These are phyloP conservation scores for Mormyrus lacerda DNA, from an alignment of 2,113 vertebrate species.

Conservation along the genomic window DNA sequence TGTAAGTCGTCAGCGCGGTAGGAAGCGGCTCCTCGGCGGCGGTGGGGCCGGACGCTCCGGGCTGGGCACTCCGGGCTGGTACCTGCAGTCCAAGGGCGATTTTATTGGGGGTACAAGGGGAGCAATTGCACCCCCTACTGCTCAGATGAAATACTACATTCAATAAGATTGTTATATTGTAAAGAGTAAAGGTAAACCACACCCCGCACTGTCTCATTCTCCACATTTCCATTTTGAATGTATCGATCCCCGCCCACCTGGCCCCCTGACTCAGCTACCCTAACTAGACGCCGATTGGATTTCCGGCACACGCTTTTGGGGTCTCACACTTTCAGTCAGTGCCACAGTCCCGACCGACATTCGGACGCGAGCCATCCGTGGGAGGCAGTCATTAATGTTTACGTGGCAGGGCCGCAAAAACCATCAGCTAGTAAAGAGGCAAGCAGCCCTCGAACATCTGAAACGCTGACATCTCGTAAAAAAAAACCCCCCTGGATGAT, in stretches of 20 bases:
- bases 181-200: background rate
- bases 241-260: background rate
- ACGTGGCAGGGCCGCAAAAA: background rate
- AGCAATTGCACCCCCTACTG: background rate
- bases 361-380: background rate
- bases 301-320: background rate
- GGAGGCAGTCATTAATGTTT: constrained; percentile 20
- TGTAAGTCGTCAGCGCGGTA: constrained; percentile 55
- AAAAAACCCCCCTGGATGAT: background rate
- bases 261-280: background rate
- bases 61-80: background rate
- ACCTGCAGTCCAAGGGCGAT: background rate
- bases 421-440: background rate
- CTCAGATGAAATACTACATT: background rate
- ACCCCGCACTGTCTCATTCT: constrained; percentile 3
- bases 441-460: background rate
- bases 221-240: background rate
- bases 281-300: constrained; percentile 6
- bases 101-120: background rate
- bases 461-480: background rate
- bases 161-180: background rate
- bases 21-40: background rate
- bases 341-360: background rate
- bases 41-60: background rate
- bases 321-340: background rate